Evolutionary conservation across 2,113 vertebrate genomes (phyloP), one percentile per base, ranked within the genome.

Genomic region (Candoia aspera): DNA sequence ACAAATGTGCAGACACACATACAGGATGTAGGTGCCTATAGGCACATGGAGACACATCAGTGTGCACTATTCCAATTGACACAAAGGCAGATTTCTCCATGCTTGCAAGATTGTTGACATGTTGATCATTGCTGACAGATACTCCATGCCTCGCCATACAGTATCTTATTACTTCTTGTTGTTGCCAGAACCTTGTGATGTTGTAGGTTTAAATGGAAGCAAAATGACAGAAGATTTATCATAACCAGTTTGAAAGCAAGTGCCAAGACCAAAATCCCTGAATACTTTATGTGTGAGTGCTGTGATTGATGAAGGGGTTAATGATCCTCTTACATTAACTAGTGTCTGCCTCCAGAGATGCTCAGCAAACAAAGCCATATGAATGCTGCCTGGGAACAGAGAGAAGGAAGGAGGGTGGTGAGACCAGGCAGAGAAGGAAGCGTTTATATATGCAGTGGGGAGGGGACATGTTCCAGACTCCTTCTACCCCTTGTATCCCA

Each of bases 281-380:
- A 49, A 85, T 26, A 29, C 84, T 0, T 0, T 19, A 0, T 0
- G 4, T 87, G 33, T 1, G 1, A 90, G 64, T 54, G 8, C 4
- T 91, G 89, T 89, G 84, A 84, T 68, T 46, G 57, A n/a, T 0
- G 0, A 93, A 85, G 29, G 95, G 91, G 90, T 95, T 96, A 94
- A 95, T 89, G 68, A 91, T n/a, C 49, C n/a, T 79, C 85, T 87
- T 93, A 93, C 57, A 6, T 90, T 92, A 90, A 93, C 60, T 93
- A 93, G 94, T 90, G 86, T 93, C 91, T 93, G 37, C 57, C 42
- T 92, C 37, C 90, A 93, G 92, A 94, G 95, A 93, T 95, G 91
- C 94, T 91, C 90, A 33, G 94, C 91, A 13, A 53, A 92, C 84
- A 10, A 91, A 88, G 9, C 92, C 90, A 29, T 92, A n/a, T 90